These are phyloP conservation scores for Globicephala melas DNA, from an alignment of 2,113 vertebrate genomes.

Conservation along the genomic window DNA sequence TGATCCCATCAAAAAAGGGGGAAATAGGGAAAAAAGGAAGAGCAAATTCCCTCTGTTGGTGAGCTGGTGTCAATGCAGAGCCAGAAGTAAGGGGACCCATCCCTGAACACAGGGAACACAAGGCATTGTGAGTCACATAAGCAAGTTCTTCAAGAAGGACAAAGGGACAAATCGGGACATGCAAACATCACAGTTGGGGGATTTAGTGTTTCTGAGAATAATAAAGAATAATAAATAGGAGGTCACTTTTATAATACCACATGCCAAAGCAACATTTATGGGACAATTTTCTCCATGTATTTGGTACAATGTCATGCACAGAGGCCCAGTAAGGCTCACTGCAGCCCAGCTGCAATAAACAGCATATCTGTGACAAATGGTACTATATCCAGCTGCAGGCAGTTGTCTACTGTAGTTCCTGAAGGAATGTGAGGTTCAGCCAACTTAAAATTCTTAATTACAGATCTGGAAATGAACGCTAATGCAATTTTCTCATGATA, in stretches of 20 bases:
- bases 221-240: neutral
- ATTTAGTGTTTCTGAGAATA: neutral
- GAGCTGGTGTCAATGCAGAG: neutral
- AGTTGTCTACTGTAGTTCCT: neutral
- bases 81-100: neutral
- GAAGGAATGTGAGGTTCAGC: neutral
- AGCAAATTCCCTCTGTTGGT: neutral
- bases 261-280: neutral
- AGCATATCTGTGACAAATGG: neutral
- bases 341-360: neutral
- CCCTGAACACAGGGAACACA: neutral
- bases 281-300: neutral
- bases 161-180: neutral
- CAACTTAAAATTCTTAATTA: slow-evolving; percentile 41
- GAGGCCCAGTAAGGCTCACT: neutral
- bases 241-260: neutral
- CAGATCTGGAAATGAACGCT: slow-evolving; percentile 7
- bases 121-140: neutral
- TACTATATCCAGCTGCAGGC: neutral
- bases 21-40: neutral
- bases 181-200: neutral
- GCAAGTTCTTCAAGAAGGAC: neutral
- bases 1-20: neutral
- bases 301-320: neutral
- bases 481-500: neutral